Percentiles rank a stretch among this genome's conserved stretches.
Evolutionary conservation across 2,797 vertebrate genomes (phyloP).

Genomic region (Tauraco hartlaubi): DNA sequence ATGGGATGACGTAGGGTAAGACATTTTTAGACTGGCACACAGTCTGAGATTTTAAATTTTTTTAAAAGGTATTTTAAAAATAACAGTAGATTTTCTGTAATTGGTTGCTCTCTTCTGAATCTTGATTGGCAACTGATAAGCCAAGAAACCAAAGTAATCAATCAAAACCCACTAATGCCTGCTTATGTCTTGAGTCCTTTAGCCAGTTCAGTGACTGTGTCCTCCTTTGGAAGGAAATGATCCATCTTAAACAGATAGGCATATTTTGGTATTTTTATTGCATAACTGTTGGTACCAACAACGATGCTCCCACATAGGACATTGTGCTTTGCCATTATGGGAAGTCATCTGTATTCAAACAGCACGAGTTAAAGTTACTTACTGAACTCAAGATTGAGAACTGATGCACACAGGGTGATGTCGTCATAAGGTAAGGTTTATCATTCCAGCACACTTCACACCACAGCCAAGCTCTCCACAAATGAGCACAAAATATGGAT

Average conservation of each 20-base stretch:
- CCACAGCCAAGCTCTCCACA: not conserved
- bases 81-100: not conserved
- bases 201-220: not conserved
- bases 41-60: not conserved
- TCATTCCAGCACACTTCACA: not conserved
- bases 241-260: not conserved
- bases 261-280: not conserved
- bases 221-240: not conserved
- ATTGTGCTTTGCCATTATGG: not conserved
- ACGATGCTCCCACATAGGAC: not conserved
- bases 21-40: rapidly evolving
- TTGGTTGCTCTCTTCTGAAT: not conserved
- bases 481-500: not conserved
- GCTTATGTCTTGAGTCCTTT: not conserved
- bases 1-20: not conserved
- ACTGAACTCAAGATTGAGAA: not conserved
- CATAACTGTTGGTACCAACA: not conserved
- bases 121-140: not conserved
- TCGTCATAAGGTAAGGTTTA: not conserved
- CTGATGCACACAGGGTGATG: not conserved
- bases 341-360: not conserved
- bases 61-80: not conserved
- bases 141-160: not conserved
- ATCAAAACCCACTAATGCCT: not conserved
- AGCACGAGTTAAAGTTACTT: not conserved